These are phyloP conservation scores for Belonocnema kinseyi DNA, from an alignment of 1,140 invertebrate genomes.

Conservation along the genomic window DNA sequence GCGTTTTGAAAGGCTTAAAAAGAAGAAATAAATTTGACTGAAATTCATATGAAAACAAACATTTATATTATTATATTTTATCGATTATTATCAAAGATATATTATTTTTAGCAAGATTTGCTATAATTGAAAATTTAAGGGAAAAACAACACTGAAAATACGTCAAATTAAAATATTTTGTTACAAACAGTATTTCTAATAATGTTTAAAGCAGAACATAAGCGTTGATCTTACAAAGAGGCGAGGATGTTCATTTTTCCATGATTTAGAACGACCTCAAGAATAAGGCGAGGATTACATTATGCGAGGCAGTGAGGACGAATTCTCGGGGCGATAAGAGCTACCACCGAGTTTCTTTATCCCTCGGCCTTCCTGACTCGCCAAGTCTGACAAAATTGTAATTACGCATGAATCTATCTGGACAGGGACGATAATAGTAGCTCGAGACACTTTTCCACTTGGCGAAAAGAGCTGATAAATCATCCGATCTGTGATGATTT, in stretches of 20 bases:
- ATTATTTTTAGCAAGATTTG: too few species aligned
- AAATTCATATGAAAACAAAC: too few species aligned
- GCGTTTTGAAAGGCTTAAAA: too few species aligned
- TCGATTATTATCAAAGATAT: too few species aligned
- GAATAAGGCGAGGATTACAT: slow-evolving; percentile 6
- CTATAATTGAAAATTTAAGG: too few species aligned
- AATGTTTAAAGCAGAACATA: not conserved
- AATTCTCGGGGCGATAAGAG: slow-evolving; percentile 24
- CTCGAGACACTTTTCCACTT: slow-evolving; percentile 3
- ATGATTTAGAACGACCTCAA: slow-evolving; percentile 14
- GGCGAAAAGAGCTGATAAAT: slow-evolving; percentile 9
- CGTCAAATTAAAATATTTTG: too few species aligned
- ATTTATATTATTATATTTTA: too few species aligned
- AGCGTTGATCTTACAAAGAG: not conserved
- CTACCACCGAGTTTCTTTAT: slow-evolving; percentile 10
- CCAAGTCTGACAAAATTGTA: slow-evolving; percentile 13
- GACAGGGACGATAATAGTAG: slow-evolving; percentile 15
- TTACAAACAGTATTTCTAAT: too few species aligned
- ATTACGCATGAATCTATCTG: slow-evolving; percentile 24
- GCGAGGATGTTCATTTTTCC: slow-evolving; percentile 15
- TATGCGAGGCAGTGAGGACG: slow-evolving; percentile 11
- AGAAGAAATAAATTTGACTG: too few species aligned
- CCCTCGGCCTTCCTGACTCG: not conserved
- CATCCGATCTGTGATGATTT: not conserved
- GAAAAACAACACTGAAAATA: too few species aligned